Evolutionary conservation across 2,888 invertebrate genomes (phyloP).

Genomic region (Heliconius ismenius): DNA sequence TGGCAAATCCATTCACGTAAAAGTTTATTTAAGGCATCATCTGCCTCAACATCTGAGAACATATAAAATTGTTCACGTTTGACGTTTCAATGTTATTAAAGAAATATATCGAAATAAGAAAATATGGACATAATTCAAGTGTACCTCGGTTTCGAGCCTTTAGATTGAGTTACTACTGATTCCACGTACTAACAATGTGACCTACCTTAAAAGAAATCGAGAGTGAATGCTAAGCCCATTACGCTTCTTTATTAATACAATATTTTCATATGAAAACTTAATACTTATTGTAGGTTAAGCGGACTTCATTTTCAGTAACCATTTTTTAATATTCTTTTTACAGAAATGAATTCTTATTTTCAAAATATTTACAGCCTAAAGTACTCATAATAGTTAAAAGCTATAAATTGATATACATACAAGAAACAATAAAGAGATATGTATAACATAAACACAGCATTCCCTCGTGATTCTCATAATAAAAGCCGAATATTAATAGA

Average conservation of each 20-base stretch:
- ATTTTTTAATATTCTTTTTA: neutral
- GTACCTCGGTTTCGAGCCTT: too few relatives aligned
- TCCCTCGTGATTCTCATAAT: neutral
- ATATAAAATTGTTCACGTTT: neutral
- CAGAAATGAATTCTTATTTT: neutral
- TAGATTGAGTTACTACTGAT: too few relatives aligned
- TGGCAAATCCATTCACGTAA: neutral
- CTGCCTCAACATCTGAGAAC: too few relatives aligned
- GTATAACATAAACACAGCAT: conserved; percentile 14
- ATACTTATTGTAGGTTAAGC: too few relatives aligned
- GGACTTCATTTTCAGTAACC: too few relatives aligned
- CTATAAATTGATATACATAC: neutral
- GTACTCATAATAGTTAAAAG: neutral
- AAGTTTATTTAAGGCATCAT: neutral
- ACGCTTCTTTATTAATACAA: too few relatives aligned
- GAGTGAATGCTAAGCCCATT: too few relatives aligned
- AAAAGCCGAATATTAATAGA: conserved; percentile 12
- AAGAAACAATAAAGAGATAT: conserved; percentile 1
- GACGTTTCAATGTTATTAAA: neutral
- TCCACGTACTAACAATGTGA: too few relatives aligned
- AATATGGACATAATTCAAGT: neutral
- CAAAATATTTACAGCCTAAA: conserved; percentile 5
- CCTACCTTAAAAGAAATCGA: too few relatives aligned
- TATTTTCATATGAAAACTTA: too few relatives aligned
- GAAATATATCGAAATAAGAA: neutral